These are phyloP conservation scores for Cataglyphis rosenhaueri DNA, from an alignment of 2,888 invertebrate species.

Conservation along the genomic window DNA sequence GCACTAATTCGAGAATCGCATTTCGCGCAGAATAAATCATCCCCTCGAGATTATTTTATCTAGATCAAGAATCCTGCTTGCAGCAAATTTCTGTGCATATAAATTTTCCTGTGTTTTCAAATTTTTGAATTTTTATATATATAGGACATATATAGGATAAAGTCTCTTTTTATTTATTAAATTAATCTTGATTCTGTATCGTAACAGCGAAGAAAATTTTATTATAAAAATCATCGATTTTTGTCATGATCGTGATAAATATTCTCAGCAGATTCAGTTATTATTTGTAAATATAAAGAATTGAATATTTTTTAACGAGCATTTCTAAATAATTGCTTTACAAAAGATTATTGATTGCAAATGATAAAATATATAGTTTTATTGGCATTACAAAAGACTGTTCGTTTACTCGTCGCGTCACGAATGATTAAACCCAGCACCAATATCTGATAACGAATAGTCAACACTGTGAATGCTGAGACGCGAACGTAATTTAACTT, in stretches of 20 bases:
- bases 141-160: neutral
- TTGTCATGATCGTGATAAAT: neutral
- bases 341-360: neutral
- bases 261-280: neutral
- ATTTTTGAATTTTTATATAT: neutral
- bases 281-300: neutral
- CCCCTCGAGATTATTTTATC: slow-evolving; percentile 35
- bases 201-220: neutral
- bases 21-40: slow-evolving; percentile 15
- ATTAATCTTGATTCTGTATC: neutral
- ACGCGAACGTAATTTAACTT: neutral
- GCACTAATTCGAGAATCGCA: neutral
- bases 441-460: slow-evolving; percentile 7
- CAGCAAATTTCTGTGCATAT: neutral
- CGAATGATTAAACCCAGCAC: neutral
- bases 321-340: slow-evolving; percentile 1
- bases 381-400: slow-evolving; percentile 15
- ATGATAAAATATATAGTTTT: slow-evolving; percentile 7
- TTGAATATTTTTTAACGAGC: slow-evolving; percentile 3
- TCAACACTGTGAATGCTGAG: neutral
- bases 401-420: neutral
- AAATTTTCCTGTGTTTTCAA: neutral
- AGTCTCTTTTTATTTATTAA: neutral
- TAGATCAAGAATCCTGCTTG: neutral
- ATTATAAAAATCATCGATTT: neutral